Evolutionary conservation across 2,113 vertebrate genomes (phyloP).

Genomic region (Solea senegalensis): DNA sequence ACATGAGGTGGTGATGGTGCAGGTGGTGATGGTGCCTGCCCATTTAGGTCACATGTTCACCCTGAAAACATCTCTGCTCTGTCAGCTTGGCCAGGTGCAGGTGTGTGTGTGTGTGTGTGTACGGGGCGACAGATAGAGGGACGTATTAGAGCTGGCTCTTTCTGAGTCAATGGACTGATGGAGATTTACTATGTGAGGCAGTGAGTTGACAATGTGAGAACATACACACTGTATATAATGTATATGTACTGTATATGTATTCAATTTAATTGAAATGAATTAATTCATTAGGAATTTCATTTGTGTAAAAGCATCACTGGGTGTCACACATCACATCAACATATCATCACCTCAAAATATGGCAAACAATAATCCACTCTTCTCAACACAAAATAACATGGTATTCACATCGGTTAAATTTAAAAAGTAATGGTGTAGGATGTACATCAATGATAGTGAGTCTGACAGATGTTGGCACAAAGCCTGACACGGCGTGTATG

Average conservation of each 20-base stretch:
- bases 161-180: conserved; percentile 50
- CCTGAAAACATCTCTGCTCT: conserved; percentile 27
- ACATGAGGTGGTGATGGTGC: conserved; percentile 47
- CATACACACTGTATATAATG: neutral
- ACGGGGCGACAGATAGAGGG: conserved; percentile 19
- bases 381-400: too few relatives aligned
- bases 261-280: too few relatives aligned
- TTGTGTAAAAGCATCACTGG: too few relatives aligned
- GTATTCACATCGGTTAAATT: too few relatives aligned
- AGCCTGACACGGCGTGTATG: neutral
- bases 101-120: neutral
- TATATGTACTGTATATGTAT: neutral
- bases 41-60: conserved; percentile 38
- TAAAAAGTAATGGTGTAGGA: too few relatives aligned
- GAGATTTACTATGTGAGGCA: conserved; percentile 22
- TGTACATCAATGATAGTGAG: too few relatives aligned
- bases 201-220: neutral
- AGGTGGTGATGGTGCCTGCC: conserved; percentile 39
- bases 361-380: too few relatives aligned
- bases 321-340: too few relatives aligned
- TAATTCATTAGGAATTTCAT: too few relatives aligned
- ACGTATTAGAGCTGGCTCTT: conserved; percentile 38
- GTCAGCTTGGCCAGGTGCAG: conserved; percentile 39
- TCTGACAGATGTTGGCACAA: too few relatives aligned
- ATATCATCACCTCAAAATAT: too few relatives aligned